Base-by-base conservation (phyloP, 1,140 invertebrate genomes). In the Zaprionus capensis region DNA sequence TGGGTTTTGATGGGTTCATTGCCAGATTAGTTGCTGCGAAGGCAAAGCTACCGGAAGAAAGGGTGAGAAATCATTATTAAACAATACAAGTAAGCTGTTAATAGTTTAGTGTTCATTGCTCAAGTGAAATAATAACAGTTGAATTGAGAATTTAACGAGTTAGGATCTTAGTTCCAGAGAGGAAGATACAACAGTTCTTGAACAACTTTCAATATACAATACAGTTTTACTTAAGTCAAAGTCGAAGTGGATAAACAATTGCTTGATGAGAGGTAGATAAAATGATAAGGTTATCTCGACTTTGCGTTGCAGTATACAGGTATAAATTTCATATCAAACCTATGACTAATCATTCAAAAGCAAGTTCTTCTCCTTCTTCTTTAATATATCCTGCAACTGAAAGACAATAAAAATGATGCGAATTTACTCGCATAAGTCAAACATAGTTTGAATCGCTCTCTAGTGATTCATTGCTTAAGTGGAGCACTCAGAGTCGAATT, bases 1-100 rank as follows among this genome's bases (percentile, higher is more conserved):
- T 26, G 55, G 68, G 63, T 81, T 53, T 81, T 74, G 64, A 81
- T 71, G 55, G 44, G 49, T 56, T 72, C 44, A 20, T 65, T 78
- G 38, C 49, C 70, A 61, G 75, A 17, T 73, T 55, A 69, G 31
- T 15, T 15, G 31, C 24, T 5, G n/a, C 15, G 22, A 55, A 46
- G 24, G 9, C 6, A 0, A n/a, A 65, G 20, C 20, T 41, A 15
- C 6, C 20, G 11, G n/a, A 17, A 17, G 6, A 44, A 44, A 17
- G n/a, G 41, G 36, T 38, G 36, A 38, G 36, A 15, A 15, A 14
- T 38, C 4, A 14, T 46, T 7, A 9, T 46, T 46, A 46, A 4
- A 46, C n/a, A 17, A 46, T 9, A 46, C 41, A 17, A 46, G 41
- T 44, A 17, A 44, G 15, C 15, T 44, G 41, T n/a, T 44, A 7